Evolutionary conservation across 2,888 invertebrate genomes (phyloP), one percentile per base, ranked within the genome.

Genomic region (Petrolisthes cinctipes): DNA sequence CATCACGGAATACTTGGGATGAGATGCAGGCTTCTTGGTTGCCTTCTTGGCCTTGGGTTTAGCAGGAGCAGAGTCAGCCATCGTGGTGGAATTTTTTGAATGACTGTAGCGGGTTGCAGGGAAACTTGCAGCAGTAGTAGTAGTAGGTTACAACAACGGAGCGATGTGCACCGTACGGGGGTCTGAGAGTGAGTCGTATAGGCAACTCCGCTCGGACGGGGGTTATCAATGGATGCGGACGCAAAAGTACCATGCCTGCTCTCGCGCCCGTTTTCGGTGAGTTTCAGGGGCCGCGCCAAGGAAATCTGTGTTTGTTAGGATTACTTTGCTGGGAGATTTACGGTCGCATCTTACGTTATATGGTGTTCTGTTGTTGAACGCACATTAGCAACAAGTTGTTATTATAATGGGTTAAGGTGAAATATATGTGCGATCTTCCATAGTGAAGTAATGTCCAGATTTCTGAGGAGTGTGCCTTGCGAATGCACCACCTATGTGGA

Each of bases 1-100:
- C 93, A 93, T 93, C 81, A 92, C 92, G 56, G 91, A 91, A 91
- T 93, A 93, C 68, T 92, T 91, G 71, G 92, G 92, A 75, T 92
- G 92, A n/a, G 89, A 54, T 0, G 85, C 83, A 17, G 85, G 23
- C 82, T 89, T 90, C 85, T 89, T 89, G 0, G 75, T 37, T 23
- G 76, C 89, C 17, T 80, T 88, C 83, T 89, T 90, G 78, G 87
- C 78, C 23, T 68, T 56, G 71, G 81, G 82, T 82, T 84, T 85
- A 5, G 83, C 84, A 37, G 84, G 82, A 57, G 86, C 82, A 20
- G 90, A n/a, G 83, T 90, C 90, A 68, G 90, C 86, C 90, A 90
- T 90, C 5, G 14, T 37, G 66, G 37, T 4, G 37, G 14, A 75
- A 11, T 81, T 7, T n/a, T n/a, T n/a, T n/a, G n/a, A n/a, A n/a